These are phyloP conservation scores for Pollachius pollachius DNA, from an alignment of 2,113 vertebrate species.

Conservation along the genomic window DNA sequence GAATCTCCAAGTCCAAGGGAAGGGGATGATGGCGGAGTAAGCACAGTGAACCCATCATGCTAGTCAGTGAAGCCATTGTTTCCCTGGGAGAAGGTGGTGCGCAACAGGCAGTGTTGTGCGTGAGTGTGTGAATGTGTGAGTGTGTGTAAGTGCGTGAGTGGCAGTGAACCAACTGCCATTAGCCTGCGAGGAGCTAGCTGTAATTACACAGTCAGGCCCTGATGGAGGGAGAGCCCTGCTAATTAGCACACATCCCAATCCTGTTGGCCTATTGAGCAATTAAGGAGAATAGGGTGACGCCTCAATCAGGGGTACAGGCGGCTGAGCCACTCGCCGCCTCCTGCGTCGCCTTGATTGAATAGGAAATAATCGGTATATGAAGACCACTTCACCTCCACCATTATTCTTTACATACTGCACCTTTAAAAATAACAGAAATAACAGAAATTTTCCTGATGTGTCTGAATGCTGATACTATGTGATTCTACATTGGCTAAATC, in stretches of 20 bases:
- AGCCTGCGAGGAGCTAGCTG: slow-evolving; percentile 59
- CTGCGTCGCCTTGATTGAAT: slow-evolving; percentile 56
- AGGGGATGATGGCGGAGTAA: no score
- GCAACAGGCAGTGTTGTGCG: no score
- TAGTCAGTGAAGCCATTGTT: no score
- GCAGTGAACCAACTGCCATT: slow-evolving; percentile 40
- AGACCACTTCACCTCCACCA: slow-evolving; percentile 9
- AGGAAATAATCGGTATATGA: slow-evolving; percentile 28
- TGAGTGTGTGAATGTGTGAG: neutral
- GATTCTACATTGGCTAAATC: no score
- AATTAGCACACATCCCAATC: slow-evolving; percentile 82
- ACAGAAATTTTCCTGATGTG: no score
- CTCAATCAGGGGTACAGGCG: slow-evolving; percentile 47
- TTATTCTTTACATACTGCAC: no score
- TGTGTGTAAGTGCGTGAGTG: slow-evolving; percentile 35
- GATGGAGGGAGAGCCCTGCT: slow-evolving; percentile 77
- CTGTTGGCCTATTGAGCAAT: slow-evolving; percentile 73
- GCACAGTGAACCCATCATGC: no score
- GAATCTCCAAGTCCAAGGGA: no score
- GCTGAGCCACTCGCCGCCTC: slow-evolving; percentile 15
- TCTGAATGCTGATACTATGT: no score
- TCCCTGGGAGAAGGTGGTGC: no score
- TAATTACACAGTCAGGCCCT: slow-evolving; percentile 81
- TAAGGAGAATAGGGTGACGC: slow-evolving; percentile 73
- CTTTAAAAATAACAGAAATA: no score